Percentiles rank a stretch among this genome's conserved stretches.
Evolutionary conservation across 2,888 invertebrate species (phyloP).

Genomic region (Platypus cylindrus): DNA sequence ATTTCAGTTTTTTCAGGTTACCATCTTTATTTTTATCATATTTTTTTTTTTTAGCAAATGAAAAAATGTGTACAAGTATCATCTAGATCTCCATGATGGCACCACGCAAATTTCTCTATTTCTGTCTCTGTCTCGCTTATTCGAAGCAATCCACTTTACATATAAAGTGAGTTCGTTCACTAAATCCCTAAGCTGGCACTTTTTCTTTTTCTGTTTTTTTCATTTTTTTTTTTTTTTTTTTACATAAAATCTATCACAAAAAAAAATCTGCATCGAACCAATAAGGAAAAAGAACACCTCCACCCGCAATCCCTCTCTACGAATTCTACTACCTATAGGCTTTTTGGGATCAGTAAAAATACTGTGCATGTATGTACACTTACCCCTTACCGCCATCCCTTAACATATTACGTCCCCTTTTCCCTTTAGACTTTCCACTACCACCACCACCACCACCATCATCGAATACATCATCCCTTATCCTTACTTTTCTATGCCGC

Average conservation of each 20-base stretch:
- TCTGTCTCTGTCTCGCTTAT: too few relatives aligned
- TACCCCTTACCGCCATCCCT: constrained; percentile 8
- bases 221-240: too few relatives aligned
- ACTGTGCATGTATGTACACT: too few relatives aligned
- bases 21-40: too few relatives aligned
- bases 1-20: too few relatives aligned
- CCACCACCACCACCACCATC: constrained; percentile 24
- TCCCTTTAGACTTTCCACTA: too few relatives aligned
- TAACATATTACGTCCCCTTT: constrained; percentile 11
- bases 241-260: constrained; percentile 16
- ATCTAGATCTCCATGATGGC: too few relatives aligned
- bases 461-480: constrained; percentile 13
- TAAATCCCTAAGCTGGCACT: constrained; percentile 12
- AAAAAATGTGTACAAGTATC: too few relatives aligned
- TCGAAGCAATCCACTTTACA: constrained; percentile 12
- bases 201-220: too few relatives aligned
- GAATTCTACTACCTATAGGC: constrained; percentile 13
- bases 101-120: too few relatives aligned
- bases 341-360: constrained; percentile 9
- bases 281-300: constrained; percentile 9
- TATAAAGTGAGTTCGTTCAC: constrained; percentile 13
- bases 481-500: constrained; percentile 27
- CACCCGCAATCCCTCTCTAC: constrained; percentile 11
- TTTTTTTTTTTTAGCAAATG: too few relatives aligned
- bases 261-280: constrained; percentile 14